A percentile compares a stretch with the other conserved stretches of the same genome.
Conservation (phyloP, 2,797 vertebrate genomes). For the Cirrhinus molitorella region DNA sequence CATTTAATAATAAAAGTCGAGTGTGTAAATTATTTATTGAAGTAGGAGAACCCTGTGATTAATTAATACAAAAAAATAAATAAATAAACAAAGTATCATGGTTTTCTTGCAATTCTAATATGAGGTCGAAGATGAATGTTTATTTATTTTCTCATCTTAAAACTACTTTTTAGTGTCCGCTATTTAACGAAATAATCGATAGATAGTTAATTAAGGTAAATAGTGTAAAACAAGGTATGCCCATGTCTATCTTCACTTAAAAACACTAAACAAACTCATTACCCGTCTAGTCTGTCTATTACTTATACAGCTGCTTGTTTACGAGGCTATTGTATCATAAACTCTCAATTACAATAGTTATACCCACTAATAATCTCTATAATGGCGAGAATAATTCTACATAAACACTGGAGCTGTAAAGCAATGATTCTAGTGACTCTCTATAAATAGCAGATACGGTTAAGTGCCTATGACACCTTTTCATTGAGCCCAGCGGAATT, state of each 20-base stretch:
- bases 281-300: constrained; percentile 51
- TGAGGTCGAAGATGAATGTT: neutral
- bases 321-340: constrained; percentile 83
- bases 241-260: constrained; percentile 68
- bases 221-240: constrained; percentile 61
- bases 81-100: too few species aligned
- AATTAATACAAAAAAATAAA: neutral
- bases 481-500: constrained; percentile 68
- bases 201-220: constrained; percentile 61
- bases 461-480: constrained; percentile 54
- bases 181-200: neutral
- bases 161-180: neutral
- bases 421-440: constrained; percentile 67
- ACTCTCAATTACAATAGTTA: constrained; percentile 81
- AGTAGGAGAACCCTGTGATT: neutral
- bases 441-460: constrained; percentile 73
- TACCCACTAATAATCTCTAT: constrained; percentile 76
- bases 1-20: constrained; percentile 39
- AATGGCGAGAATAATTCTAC: constrained; percentile 77
- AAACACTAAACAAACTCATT: constrained; percentile 38
- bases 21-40: constrained; percentile 6
- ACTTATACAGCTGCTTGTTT: constrained; percentile 75
- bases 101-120: too few species aligned
- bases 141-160: neutral
- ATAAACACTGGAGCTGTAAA: constrained; percentile 81